phyloP scores from a whole-genome alignment of 2,113 vertebrate genomes.

The Sinocyclocheilus anshuiensis region DNA sequence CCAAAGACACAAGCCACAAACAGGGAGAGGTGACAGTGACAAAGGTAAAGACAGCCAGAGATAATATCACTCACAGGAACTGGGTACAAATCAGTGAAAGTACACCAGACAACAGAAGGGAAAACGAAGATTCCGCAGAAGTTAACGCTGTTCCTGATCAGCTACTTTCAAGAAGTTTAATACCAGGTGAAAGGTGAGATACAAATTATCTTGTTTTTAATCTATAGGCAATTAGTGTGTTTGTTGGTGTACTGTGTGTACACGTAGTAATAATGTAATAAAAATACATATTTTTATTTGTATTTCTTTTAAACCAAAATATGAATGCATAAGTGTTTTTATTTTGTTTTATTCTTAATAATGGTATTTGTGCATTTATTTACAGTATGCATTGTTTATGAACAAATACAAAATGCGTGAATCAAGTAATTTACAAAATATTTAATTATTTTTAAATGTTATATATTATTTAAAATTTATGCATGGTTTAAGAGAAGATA shows the following conservation, averaged over 20 bases:
- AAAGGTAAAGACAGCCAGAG: neutral
- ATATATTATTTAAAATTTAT: neutral
- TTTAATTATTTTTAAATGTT: neutral
- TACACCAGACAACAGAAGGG: too few relatives aligned
- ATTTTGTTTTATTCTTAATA: too few relatives aligned
- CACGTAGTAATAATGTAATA: too few relatives aligned
- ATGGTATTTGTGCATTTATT: neutral
- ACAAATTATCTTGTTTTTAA: neutral
- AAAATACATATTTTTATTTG: neutral
- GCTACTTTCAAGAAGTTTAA: neutral
- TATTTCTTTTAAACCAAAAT: neutral
- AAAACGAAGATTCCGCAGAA: slow-evolving; percentile 2
- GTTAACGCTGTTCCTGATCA: slow-evolving; percentile 49
- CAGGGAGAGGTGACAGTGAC: neutral
- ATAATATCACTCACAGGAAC: neutral
- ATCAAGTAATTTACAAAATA: neutral
- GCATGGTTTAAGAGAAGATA: neutral
- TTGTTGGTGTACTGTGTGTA: neutral
- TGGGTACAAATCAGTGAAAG: neutral
- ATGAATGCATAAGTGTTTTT: neutral
- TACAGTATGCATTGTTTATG: neutral
- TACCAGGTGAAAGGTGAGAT: slow-evolving; percentile 1
- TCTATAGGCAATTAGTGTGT: neutral
- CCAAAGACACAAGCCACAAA: neutral
- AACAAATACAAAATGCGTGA: neutral